Evolutionary conservation across 1,140 invertebrate species (phyloP).

Genomic region (Artemia franciscana): DNA sequence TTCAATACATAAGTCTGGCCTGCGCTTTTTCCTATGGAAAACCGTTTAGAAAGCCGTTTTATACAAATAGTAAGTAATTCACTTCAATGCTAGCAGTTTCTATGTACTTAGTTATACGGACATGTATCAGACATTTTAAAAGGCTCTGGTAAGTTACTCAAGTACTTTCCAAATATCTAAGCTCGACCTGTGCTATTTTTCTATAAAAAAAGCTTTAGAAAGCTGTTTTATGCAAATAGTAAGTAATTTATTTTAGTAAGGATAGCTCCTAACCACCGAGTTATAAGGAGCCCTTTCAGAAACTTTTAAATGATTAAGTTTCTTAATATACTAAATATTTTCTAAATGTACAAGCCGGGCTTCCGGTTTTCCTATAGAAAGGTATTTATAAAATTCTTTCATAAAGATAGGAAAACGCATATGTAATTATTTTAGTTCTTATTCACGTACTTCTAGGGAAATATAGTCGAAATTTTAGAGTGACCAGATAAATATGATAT

Average conservation of each 20-base stretch:
- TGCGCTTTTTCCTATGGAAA: constrained; percentile 30
- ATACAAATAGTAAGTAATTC: constrained; percentile 25
- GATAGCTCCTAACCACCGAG: no score
- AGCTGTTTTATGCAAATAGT: constrained; percentile 29
- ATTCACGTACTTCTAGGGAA: no score
- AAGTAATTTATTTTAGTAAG: constrained; percentile 12
- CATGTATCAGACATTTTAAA: no score
- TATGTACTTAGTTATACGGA: no score
- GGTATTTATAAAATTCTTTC: constrained; percentile 29
- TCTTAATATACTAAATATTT: constrained; percentile 34
- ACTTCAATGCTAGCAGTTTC: no score
- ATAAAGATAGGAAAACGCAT: constrained; percentile 26
- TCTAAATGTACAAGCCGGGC: constrained; percentile 36
- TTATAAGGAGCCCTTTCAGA: no score
- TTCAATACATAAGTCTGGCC: constrained; percentile 35
- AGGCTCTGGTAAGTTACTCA: constrained; percentile 29
- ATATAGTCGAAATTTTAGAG: no score
- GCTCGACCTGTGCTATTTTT: constrained; percentile 30
- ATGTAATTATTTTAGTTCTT: neutral
- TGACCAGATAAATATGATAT: no score
- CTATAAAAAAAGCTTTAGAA: constrained; percentile 29
- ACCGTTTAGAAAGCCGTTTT: constrained; percentile 29
- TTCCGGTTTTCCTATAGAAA: constrained; percentile 30
- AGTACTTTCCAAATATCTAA: constrained; percentile 39
- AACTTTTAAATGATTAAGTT: constrained; percentile 26